Base-by-base conservation (phyloP, 2,888 invertebrate genomes). In the Sinotaia quadrata region DNA sequence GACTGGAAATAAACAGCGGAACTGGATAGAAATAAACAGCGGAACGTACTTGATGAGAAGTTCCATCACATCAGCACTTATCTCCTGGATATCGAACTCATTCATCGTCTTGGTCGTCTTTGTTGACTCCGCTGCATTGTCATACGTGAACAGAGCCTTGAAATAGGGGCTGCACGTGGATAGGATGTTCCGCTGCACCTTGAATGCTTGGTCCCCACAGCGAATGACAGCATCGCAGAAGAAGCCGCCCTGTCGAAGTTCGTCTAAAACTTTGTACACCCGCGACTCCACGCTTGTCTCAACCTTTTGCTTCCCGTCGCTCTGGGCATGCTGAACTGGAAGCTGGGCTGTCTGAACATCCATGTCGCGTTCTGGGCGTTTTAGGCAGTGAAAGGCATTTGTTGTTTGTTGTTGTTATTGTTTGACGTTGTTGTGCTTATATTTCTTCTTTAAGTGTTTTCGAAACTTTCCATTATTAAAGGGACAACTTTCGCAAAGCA, bases 91-190 rank as follows among this genome's bases (percentile, higher is more conserved):
- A 31, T 63, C 68, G 12, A 83, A 74, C 47, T 78, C 77, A 51
- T 72, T 72, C 57, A 77, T 68, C 10, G 70, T 58, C 5, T 81
- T 93, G 78, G 91, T 91, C 74, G 92, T 88, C 24, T 65, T 52
- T 31, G 49, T 27, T 2, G n/a, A 12, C 10, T 36, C 58, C 15
- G 49, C 49, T 2, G 65, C 15, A 3, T 36, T 44, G 15, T 65
- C 56, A 56, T 65, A 65, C 66, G 94, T 95, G 87, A 95, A 95
- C 29, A 95, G 89, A 59, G 94, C 93, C 87, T 94, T 93, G 89
- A 97, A 97, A 89, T 95, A 97, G 54, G 93, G 92, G 85, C 96
- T 96, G 89, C 95, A 95, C 73, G 95, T 93, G 12, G 85, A 83
- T 79, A 86, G 78, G 57, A 87, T 77, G 60, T 82, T 83, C 61